These are phyloP conservation scores for Scrobipalpa atriplicella DNA, from an alignment of 2,888 invertebrate species.

Conservation along the genomic window DNA sequence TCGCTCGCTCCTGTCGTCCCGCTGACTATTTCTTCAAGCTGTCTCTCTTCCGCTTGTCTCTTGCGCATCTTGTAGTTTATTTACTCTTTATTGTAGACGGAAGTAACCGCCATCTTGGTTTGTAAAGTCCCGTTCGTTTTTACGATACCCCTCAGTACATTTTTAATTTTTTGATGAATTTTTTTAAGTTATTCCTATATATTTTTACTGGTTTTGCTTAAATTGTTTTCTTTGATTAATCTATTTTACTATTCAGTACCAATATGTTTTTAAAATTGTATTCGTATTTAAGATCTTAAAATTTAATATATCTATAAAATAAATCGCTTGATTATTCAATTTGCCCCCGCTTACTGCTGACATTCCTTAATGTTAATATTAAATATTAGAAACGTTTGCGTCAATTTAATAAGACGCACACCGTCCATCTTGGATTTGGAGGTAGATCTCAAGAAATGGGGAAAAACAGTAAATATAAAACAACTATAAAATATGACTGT, in stretches of 20 bases:
- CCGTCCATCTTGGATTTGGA: slow-evolving; percentile 35
- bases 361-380: slow-evolving; percentile 6
- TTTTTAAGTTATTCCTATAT: background rate
- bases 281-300: slow-evolving; percentile 32
- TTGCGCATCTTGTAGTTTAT: background rate
- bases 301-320: slow-evolving; percentile 1
- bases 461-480: background rate
- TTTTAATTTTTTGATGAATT: background rate
- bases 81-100: background rate
- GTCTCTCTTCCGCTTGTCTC: background rate
- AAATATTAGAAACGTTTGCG: slow-evolving; percentile 14
- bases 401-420: slow-evolving; percentile 29
- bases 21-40: slow-evolving; percentile 7
- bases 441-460: background rate
- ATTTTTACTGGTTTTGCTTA: background rate
- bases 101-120: slow-evolving; percentile 5
- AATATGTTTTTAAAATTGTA: slow-evolving; percentile 53
- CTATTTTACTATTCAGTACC: slow-evolving; percentile 40
- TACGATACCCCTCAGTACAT: background rate
- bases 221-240: background rate
- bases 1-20: background rate
- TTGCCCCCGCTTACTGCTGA: background rate
- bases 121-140: background rate
- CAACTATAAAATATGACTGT: background rate
- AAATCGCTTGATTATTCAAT: background rate